Evolutionary conservation across 2,888 invertebrate species (phyloP), one percentile per base, ranked within the genome.

Genomic region (Tenthredo livida): DNA sequence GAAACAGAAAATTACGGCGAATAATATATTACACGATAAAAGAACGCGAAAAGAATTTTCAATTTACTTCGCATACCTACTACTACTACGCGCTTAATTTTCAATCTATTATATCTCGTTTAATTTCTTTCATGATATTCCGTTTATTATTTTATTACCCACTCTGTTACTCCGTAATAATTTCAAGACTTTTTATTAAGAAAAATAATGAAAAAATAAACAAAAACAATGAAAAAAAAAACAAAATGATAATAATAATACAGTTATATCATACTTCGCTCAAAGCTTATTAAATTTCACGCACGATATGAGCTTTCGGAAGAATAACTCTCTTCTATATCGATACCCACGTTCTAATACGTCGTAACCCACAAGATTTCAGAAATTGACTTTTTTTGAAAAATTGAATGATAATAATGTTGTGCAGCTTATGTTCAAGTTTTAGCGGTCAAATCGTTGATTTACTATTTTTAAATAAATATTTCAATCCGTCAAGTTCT

Each of bases 41-140:
- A 77, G n/a, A 29, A 77, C 5, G 54, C 6, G 17, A 29, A 77
- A 77, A 77, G 70, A 77, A 77, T 50, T 50, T 50, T 29, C 50
- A 77, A 77, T 77, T 77, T 54, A 9, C 10, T 50, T 54, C 33
- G 29, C 29, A 29, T 29, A 29, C 29, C 29, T 29, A 77, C n/a
- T n/a, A n/a, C n/a, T 12, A 10, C 67, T 29, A 43, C 70, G 43
- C 6, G 29, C 29, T 72, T 21, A 37, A 72, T 72, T 72, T 72
- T 21, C 40, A 40, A 43, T 5, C 43, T 37, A 29, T 70, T 70
- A 33, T 70, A 17, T 29, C n/a, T 37, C 6, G 9, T 37, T 70
- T 70, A 17, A 37, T 70, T 12, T 29, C 5, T 72, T 2, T 40
- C n/a, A 43, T 12, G n/a, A 40, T 25, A 40, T 40, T 72, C 12